Evolutionary conservation across 2,797 vertebrate genomes (phyloP).

Genomic region (Gobionotothen gibberifrons): DNA sequence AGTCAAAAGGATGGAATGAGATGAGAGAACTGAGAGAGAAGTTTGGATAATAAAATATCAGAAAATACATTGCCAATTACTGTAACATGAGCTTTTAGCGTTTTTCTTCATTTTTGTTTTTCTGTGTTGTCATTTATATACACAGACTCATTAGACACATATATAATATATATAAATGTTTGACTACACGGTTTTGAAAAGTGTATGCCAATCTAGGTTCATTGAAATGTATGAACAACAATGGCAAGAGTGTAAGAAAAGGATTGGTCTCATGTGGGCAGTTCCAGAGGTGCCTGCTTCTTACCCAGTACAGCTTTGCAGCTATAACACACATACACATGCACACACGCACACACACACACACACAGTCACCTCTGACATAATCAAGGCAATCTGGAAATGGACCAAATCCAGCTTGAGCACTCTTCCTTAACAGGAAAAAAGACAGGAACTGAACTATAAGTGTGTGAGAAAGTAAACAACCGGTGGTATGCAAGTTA

Average conservation of each 20-base stretch:
- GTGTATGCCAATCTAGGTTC: not conserved
- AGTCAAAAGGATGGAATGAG: not conserved
- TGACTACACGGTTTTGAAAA: constrained; percentile 10
- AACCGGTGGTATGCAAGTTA: constrained; percentile 28
- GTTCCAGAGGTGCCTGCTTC: constrained; percentile 41
- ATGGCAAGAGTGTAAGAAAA: constrained; percentile 23
- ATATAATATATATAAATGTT: no score
- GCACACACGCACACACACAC: constrained; percentile 28
- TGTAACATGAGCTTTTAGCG: no score
- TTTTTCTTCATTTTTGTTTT: not conserved
- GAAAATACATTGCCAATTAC: no score
- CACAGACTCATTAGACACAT: no score
- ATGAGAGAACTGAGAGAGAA: not conserved
- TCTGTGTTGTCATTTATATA: not conserved
- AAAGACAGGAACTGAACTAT: constrained; percentile 46
- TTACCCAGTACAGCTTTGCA: constrained; percentile 42
- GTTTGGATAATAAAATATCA: no score
- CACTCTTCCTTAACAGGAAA: constrained; percentile 57
- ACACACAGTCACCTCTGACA: constrained; percentile 34
- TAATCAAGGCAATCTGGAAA: constrained; percentile 54
- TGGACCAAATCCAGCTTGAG: constrained; percentile 34
- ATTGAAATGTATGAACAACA: not conserved
- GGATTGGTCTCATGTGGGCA: constrained; percentile 48
- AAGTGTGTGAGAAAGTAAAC: constrained; percentile 40
- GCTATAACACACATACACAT: constrained; percentile 35